These are phyloP conservation scores for Spodoptera picta DNA, from an alignment of 2,888 invertebrate species.

Conservation along the genomic window DNA sequence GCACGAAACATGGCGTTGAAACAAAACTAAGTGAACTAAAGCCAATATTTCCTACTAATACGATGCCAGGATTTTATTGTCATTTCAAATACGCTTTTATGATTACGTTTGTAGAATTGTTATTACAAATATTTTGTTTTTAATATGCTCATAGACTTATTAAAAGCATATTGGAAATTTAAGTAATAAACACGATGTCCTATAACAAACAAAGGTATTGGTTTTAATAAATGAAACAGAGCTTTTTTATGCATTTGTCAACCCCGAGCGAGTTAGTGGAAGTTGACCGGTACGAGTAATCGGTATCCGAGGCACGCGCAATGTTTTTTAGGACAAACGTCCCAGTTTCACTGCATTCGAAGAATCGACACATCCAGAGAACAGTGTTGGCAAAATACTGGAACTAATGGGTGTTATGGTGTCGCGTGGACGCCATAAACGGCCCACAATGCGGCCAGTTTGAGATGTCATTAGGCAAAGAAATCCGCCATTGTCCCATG, in stretches of 20 bases:
- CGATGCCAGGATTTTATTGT: conserved; percentile 4
- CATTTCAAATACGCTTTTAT: conserved; percentile 7
- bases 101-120: conserved; percentile 22
- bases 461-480: conserved; percentile 79
- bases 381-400: conserved; percentile 85
- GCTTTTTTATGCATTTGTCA: conserved; percentile 48
- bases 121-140: not conserved
- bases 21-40: conserved; percentile 21
- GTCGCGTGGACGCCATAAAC: conserved; percentile 88
- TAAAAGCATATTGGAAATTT: conserved; percentile 4
- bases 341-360: conserved; percentile 80
- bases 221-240: conserved; percentile 26
- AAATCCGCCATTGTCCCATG: conserved; percentile 73
- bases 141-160: not conserved
- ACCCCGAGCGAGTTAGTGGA: conserved; percentile 54
- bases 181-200: not conserved
- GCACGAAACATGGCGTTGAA: conserved; percentile 13
- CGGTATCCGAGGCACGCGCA: conserved; percentile 76
- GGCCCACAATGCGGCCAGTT: conserved; percentile 82
- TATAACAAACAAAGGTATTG: conserved; percentile 12
- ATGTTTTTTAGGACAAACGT: conserved; percentile 74
- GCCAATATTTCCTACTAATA: conserved; percentile 21
- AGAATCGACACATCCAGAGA: conserved; percentile 71
- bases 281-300: conserved; percentile 56
- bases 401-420: conserved; percentile 85